phyloP scores from a whole-genome alignment of 2,113 vertebrate genomes.

The Chamaea fasciata region DNA sequence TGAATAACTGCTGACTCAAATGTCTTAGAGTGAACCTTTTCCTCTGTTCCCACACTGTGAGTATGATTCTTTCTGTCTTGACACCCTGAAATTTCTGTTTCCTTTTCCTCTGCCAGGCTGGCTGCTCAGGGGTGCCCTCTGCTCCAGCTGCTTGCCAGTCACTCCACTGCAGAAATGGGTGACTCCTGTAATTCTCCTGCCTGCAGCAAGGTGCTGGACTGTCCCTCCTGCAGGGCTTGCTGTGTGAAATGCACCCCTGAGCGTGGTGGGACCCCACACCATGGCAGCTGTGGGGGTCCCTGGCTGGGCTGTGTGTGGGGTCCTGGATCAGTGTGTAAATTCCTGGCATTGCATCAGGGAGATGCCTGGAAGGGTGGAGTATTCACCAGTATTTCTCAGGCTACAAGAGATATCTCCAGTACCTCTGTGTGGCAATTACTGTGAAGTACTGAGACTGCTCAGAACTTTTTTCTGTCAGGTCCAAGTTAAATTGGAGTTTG shows the following conservation, averaged over 20 bases:
- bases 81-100: neutral
- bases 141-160: neutral
- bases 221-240: neutral
- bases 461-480: neutral
- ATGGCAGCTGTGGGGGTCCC: neutral
- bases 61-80: neutral
- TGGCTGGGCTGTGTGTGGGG: neutral
- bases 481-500: neutral
- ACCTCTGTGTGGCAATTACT: neutral
- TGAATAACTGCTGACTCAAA: neutral
- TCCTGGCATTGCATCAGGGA: neutral
- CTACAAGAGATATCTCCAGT: neutral
- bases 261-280: rapidly evolving
- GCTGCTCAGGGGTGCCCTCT: neutral
- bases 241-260: no score
- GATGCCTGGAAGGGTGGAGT: neutral
- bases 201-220: neutral
- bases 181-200: neutral
- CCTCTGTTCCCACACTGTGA: neutral
- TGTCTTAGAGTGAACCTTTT: neutral
- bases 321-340: rapidly evolving
- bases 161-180: neutral
- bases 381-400: no score
- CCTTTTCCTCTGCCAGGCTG: neutral
- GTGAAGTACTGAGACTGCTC: neutral